phyloP scores from a whole-genome alignment of 2,797 vertebrate genomes.

The Chloroceryle inda region DNA sequence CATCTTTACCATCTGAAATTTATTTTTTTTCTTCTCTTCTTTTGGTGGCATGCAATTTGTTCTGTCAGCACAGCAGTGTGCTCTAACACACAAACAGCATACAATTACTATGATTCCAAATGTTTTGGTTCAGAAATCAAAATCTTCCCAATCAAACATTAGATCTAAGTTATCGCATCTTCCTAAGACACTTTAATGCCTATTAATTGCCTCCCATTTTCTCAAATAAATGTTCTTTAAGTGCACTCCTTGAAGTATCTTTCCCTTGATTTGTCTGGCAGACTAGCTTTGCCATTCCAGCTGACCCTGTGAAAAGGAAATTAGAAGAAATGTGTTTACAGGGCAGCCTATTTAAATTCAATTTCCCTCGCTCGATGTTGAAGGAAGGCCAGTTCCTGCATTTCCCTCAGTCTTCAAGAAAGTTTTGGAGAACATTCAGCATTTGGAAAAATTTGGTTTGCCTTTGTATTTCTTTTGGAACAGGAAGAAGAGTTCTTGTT shows the following conservation, averaged over 20 bases:
- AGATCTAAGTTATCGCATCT: not conserved
- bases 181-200: not conserved
- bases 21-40: not conserved
- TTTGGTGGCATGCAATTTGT: accelerated
- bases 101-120: not conserved
- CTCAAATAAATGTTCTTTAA: not conserved
- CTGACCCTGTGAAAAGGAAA: constrained; percentile 31
- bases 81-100: too few species aligned
- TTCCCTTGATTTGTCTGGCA: not conserved
- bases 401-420: not conserved
- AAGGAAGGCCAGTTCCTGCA: not conserved
- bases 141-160: not conserved
- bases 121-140: not conserved
- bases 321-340: constrained; percentile 16
- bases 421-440: not conserved
- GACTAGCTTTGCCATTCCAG: not conserved
- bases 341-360: not conserved
- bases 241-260: not conserved
- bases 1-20: not conserved
- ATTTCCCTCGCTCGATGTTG: not conserved
- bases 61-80: not conserved
- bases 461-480: not conserved
- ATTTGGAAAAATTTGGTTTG: constrained; percentile 24
- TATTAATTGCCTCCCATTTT: not conserved
- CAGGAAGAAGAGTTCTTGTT: constrained; percentile 22